A percentile compares a stretch with the other conserved stretches of the same genome.
phyloP scores from a whole-genome alignment of 2,113 vertebrate species.

The Microtus pennsylvanicus region DNA sequence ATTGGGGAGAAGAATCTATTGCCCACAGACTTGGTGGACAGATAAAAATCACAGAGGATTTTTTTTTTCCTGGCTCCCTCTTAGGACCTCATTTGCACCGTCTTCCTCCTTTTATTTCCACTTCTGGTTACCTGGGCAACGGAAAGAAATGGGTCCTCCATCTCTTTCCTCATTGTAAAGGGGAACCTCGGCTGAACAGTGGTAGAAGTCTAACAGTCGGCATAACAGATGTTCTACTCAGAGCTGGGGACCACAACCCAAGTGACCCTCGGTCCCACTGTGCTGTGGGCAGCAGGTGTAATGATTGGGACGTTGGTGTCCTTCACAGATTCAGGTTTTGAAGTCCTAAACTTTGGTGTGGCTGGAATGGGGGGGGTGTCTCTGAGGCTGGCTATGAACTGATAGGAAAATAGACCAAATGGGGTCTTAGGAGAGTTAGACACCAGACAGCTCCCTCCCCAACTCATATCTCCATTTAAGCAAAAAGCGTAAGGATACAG shows the following conservation, averaged over 20 bases:
- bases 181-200: neutral
- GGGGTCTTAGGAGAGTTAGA: neutral
- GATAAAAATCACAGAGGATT: neutral
- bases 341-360: neutral
- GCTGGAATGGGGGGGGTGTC: neutral
- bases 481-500: neutral
- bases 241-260: neutral
- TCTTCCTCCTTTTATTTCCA: neutral
- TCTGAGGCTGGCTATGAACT: neutral
- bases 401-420: neutral
- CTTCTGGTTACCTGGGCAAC: neutral
- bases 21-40: neutral
- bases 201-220: neutral
- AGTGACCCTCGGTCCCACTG: neutral
- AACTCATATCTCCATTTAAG: too few species aligned
- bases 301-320: neutral
- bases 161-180: conserved; percentile 26
- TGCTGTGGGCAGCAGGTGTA: neutral
- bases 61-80: neutral
- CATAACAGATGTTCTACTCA: neutral
- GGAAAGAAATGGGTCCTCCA: neutral
- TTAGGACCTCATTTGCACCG: neutral
- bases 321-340: neutral
- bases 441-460: neutral
- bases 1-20: rapidly evolving